Base-by-base conservation (phyloP, 2,113 vertebrate genomes). In the Thalassarche chlororhynchos region DNA sequence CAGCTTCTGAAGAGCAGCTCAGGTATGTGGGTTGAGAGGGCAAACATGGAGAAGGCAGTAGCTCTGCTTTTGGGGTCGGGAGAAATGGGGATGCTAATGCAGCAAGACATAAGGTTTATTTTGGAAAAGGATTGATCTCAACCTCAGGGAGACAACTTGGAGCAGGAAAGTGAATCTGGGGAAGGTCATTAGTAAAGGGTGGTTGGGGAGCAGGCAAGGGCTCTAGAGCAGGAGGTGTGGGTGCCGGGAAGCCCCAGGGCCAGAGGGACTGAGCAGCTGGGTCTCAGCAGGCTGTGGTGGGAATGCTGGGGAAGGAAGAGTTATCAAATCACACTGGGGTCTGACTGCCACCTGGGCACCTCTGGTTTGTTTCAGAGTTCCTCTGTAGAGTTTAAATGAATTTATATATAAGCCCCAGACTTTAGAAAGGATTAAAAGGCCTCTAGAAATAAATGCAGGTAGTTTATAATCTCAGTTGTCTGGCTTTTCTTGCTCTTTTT, bases 241-340 rank as follows among this genome's bases (percentile, higher is more conserved):
- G 28, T 60, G 11, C 49, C 0, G 0, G 70, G 38, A 66, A 66
- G 18, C 9, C 24, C 24, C 38, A 42, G n/a, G 51, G 28, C 14
- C 2, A 9, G 62, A 60, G 14, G 32, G 44, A 68, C 14, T 40
- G 32, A 47, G 49, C 5, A 2, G 38, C 36, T 83, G 46, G 31
- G 71, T 75, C 47, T 75, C 69, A 74, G 32, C 40, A 36, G 71
- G 16, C 38, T 86, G 52, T 32, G 32, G 19, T 64, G 17, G 29
- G 21, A 86, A 83, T 25, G 28, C 26, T 2, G 1, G 23, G 7
- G 42, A 79, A 76, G 16, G 10, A 71, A 54, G 20, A 9, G 24
- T 47, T 79, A 17, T 38, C 24, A 76, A 83, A 84, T 86, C 61
- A 51, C 12, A 6, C 34, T 2, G 4, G 24, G 15, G 6, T 66